Percentiles rank a stretch among this genome's conserved stretches.
Evolutionary conservation across 2,888 invertebrate species (phyloP).

Genomic region (Bombylius discolor): DNA sequence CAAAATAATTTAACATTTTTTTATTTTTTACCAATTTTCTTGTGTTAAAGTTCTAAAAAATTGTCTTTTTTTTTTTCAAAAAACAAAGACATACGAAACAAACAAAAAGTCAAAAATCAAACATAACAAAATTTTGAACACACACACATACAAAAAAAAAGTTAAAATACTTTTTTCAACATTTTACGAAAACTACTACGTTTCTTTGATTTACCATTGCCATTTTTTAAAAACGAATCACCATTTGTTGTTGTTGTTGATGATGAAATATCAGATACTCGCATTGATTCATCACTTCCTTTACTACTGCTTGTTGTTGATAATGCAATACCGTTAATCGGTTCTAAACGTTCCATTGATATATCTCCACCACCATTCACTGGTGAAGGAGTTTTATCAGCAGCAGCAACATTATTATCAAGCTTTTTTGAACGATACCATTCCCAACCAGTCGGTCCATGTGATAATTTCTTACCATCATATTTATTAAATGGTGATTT

Average conservation of each 20-base stretch:
- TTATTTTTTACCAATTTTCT: too few relatives aligned
- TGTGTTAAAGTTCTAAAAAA: too few relatives aligned
- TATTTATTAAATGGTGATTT: constrained; percentile 43
- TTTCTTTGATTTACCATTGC: constrained; percentile 38
- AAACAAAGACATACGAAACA: too few relatives aligned
- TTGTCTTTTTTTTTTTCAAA: too few relatives aligned
- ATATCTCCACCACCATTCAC: too few relatives aligned
- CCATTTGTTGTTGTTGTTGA: neutral
- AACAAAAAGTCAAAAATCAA: too few relatives aligned
- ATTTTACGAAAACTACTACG: constrained; percentile 60
- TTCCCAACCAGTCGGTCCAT: constrained; percentile 36
- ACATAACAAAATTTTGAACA: too few relatives aligned
- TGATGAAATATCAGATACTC: constrained; percentile 15
- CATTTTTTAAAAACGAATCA: constrained; percentile 17
- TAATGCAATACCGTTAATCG: constrained; percentile 1
- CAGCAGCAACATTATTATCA: neutral
- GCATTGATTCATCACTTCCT: constrained; percentile 30
- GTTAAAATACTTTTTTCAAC: constrained; percentile 59
- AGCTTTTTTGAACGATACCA: constrained; percentile 33
- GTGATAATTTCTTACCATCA: constrained; percentile 19
- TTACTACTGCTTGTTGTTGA: constrained; percentile 27
- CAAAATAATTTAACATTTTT: too few relatives aligned
- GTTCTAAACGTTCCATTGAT: too few relatives aligned
- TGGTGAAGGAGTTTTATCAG: too few relatives aligned
- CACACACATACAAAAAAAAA: too few relatives aligned